Conservation (phyloP, 2,113 vertebrate species). For the Ascaphus truei region DNA sequence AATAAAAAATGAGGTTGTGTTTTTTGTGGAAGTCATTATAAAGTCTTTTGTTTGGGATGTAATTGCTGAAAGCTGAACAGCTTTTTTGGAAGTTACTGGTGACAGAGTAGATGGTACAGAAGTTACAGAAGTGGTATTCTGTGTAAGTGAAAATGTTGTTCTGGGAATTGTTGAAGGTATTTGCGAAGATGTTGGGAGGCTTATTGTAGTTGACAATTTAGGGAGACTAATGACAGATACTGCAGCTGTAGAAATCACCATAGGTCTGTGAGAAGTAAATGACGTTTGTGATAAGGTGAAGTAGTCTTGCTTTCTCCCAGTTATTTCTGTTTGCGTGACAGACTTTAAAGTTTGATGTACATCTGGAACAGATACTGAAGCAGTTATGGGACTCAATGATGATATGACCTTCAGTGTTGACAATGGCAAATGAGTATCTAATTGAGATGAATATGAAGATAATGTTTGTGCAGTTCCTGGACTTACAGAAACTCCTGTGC, state of each 20-base stretch:
- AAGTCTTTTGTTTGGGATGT: slow-evolving; percentile 7
- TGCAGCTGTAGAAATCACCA: neutral
- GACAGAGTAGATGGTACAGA: slow-evolving; percentile 12
- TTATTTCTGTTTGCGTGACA: slow-evolving; percentile 19
- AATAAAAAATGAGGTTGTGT: slow-evolving; percentile 1
- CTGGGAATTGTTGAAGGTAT: slow-evolving; percentile 5
- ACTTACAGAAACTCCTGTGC: slow-evolving; percentile 13
- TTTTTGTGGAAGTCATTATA: slow-evolving; percentile 1
- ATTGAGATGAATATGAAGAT: slow-evolving; percentile 5
- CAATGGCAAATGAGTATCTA: slow-evolving; percentile 13
- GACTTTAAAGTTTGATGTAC: slow-evolving; percentile 15
- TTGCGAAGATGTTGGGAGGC: neutral
- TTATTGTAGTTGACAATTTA: slow-evolving; percentile 16
- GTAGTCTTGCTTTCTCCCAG: slow-evolving; percentile 24
- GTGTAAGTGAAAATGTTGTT: neutral
- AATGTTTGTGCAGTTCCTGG: neutral
- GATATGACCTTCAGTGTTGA: neutral
- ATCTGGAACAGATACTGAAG: slow-evolving; percentile 8
- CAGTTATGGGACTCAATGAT: neutral
- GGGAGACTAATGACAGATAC: slow-evolving; percentile 2
- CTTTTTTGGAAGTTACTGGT: neutral
- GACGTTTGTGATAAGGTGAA: slow-evolving; percentile 17
- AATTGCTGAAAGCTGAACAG: neutral
- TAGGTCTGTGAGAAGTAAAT: slow-evolving; percentile 21
- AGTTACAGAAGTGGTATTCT: neutral